Conservation (phyloP, 2,797 vertebrate genomes). For the Platyrinchus mystaceus region DNA sequence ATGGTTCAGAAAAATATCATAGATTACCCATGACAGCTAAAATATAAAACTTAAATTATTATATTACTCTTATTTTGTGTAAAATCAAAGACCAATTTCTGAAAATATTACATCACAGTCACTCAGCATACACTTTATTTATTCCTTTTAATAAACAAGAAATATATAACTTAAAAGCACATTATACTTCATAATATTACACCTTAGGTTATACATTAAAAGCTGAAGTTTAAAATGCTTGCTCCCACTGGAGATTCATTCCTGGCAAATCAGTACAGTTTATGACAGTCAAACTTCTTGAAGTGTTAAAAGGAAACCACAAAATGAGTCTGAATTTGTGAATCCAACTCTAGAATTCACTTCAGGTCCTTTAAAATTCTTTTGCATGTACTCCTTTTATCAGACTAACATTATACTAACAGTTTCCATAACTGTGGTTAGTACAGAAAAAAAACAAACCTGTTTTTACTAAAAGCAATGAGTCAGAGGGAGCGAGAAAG, state of each 20-base stretch:
- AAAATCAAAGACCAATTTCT: background rate
- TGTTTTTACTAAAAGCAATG: background rate
- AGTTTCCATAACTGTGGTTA: background rate
- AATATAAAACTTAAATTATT: background rate
- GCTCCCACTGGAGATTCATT: background rate
- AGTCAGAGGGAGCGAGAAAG: background rate
- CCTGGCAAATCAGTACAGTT: background rate
- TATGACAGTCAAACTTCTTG: background rate
- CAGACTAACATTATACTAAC: background rate
- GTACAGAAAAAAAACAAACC: background rate
- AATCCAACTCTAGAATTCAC: background rate
- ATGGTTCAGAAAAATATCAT: background rate
- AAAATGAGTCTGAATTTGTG: background rate
- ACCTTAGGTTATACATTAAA: background rate
- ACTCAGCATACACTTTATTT: slow-evolving; percentile 38
- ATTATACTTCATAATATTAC: background rate
- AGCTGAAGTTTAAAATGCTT: background rate
- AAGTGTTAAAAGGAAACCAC: background rate
- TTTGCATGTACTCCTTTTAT: background rate
- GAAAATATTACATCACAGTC: background rate
- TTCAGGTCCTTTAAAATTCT: background rate
- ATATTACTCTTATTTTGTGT: background rate
- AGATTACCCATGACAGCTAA: background rate
- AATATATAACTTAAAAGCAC: background rate
- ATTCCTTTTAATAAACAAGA: background rate